A percentile compares a stretch with the other conserved stretches of the same genome.
These are phyloP conservation scores for Leptobrachium leishanense DNA, from an alignment of 2,113 vertebrate species.

Conservation along the genomic window DNA sequence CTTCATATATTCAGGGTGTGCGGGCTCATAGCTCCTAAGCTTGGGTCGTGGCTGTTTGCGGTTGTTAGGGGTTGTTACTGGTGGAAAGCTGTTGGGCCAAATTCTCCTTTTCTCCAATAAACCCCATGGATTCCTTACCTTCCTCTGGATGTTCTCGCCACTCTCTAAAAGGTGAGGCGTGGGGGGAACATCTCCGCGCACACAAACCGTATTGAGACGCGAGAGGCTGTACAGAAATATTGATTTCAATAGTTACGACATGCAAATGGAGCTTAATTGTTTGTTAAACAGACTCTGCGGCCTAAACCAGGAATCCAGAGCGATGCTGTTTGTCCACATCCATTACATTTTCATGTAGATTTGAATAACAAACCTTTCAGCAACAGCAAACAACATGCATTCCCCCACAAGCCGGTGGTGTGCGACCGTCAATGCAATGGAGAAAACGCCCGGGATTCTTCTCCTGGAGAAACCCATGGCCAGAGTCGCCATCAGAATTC, in stretches of 20 bases:
- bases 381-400: neutral
- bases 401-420: too few species aligned
- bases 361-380: constrained; percentile 15
- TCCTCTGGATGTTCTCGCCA: neutral
- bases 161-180: neutral
- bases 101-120: too few species aligned
- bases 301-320: neutral
- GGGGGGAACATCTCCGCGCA: neutral
- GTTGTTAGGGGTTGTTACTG: too few species aligned
- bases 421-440: too few species aligned
- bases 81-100: too few species aligned
- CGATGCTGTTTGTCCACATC: neutral
- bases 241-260: constrained; percentile 32
- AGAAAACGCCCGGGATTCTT: too few species aligned
- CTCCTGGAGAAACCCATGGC: too few species aligned
- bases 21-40: too few species aligned
- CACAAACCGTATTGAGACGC: neutral
- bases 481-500: too few species aligned
- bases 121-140: constrained; percentile 12
- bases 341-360: constrained; percentile 20
- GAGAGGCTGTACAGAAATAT: too few species aligned
- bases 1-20: too few species aligned
- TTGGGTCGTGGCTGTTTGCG: too few species aligned
- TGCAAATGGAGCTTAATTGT: constrained; percentile 18
- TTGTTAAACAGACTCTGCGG: constrained; percentile 11